These are phyloP conservation scores for Muscina levida DNA, from an alignment of 2,888 invertebrate genomes.

Conservation along the genomic window DNA sequence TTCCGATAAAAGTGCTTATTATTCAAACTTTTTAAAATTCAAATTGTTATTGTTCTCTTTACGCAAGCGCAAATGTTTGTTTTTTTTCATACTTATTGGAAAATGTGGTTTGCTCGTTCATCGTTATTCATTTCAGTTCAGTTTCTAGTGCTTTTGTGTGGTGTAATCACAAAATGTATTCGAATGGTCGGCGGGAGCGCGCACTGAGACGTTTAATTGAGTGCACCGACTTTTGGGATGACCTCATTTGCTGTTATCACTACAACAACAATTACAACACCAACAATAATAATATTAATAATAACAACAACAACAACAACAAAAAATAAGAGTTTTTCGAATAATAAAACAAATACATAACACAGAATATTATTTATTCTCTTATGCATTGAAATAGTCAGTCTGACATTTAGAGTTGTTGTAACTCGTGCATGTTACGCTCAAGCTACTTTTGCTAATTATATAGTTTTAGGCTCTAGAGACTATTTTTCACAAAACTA, in stretches of 20 bases:
- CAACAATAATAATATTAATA: slow-evolving; percentile 4
- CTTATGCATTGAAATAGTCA: slow-evolving; percentile 21
- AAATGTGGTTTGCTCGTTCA: slow-evolving; percentile 31
- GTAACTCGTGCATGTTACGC: neutral
- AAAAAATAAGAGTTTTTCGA: slow-evolving; percentile 35
- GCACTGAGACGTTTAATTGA: slow-evolving; percentile 48
- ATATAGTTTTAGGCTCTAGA: slow-evolving; percentile 5
- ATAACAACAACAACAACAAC: slow-evolving; percentile 27
- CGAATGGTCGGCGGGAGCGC: neutral
- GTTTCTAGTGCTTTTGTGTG: neutral
- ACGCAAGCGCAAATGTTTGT: slow-evolving; percentile 67
- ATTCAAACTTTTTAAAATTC: no score
- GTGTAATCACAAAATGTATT: neutral
- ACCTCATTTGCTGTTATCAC: slow-evolving; percentile 61
- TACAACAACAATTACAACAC: slow-evolving; percentile 34
- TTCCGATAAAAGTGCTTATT: no score
- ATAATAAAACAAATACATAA: slow-evolving; percentile 19
- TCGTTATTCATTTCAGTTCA: slow-evolving; percentile 14
- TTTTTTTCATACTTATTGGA: no score
- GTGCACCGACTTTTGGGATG: slow-evolving; percentile 57
- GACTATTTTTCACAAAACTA: neutral
- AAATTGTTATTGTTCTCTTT: no score
- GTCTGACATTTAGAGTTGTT: slow-evolving; percentile 22
- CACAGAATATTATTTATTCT: neutral
- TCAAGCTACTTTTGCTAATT: slow-evolving; percentile 47